Evolutionary conservation across 2,888 invertebrate species (phyloP).

Genomic region (Acheta domesticus): DNA sequence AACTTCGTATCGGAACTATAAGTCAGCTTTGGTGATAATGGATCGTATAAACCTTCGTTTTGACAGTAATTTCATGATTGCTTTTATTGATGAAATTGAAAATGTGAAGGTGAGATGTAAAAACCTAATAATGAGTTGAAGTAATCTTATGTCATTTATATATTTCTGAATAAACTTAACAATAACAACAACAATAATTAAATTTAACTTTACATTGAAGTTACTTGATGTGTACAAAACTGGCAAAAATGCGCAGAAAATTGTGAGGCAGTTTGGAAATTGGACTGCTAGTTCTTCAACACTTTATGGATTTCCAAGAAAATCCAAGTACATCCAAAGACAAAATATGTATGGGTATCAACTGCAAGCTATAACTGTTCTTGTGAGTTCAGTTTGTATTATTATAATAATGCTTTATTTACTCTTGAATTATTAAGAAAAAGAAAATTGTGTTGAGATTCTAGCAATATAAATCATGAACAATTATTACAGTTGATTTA

Average conservation of each 20-base stretch:
- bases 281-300: neutral
- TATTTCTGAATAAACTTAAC: too few relatives aligned
- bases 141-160: too few relatives aligned
- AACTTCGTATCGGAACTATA: neutral
- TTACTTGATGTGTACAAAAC: constrained; percentile 4
- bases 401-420: neutral
- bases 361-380: constrained; percentile 22
- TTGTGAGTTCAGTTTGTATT: constrained; percentile 18
- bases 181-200: neutral
- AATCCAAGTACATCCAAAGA: constrained; percentile 3
- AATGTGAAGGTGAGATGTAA: neutral
- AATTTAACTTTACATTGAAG: neutral
- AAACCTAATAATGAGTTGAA: neutral
- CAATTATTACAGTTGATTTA: neutral
- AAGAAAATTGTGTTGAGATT: too few relatives aligned
- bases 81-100: neutral
- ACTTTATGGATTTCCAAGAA: neutral
- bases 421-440: neutral
- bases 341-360: constrained; percentile 22
- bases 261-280: neutral
- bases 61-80: neutral
- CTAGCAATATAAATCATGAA: too few relatives aligned
- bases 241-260: neutral
- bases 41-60: neutral
- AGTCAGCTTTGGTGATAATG: neutral